Evolutionary conservation across 1,140 invertebrate species (phyloP).

Genomic region (Anagrus nilaparvatae): DNA sequence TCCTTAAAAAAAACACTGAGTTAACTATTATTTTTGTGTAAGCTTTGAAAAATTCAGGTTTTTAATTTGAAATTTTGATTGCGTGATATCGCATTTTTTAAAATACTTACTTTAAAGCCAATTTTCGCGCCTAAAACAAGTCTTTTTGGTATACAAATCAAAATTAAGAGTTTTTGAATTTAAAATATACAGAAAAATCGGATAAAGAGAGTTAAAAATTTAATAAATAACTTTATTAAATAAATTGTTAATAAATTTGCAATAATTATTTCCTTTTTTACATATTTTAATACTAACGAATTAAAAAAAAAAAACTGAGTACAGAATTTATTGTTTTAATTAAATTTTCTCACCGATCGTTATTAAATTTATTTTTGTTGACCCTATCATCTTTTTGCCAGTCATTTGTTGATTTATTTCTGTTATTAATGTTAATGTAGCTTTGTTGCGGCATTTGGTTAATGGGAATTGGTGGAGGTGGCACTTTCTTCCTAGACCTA

Average conservation of each 20-base stretch:
- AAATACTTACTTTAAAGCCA: no score
- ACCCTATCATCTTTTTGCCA: constrained; percentile 28
- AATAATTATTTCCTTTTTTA: constrained; percentile 3
- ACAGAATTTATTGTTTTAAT: neutral
- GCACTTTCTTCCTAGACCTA: constrained; percentile 32
- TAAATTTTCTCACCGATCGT: constrained; percentile 28
- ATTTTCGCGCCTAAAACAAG: no score
- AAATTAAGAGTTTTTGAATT: no score
- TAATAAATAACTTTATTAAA: neutral
- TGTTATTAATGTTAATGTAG: constrained; percentile 15
- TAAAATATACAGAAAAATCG: no score
- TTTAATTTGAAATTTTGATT: no score
- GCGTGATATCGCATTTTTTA: no score
- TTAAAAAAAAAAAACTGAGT: constrained; percentile 1
- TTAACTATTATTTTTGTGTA: no score
- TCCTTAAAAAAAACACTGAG: no score
- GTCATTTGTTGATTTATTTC: constrained; percentile 21
- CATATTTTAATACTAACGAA: neutral
- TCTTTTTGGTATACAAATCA: no score
- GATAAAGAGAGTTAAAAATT: no score
- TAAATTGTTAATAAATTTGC: neutral
- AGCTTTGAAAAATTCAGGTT: no score
- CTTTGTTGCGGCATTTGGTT: constrained; percentile 22
- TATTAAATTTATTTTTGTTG: constrained; percentile 21
- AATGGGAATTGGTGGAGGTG: constrained; percentile 31